Base-by-base conservation (phyloP, 1,140 invertebrate species). In the Sarcophaga bullata region DNA sequence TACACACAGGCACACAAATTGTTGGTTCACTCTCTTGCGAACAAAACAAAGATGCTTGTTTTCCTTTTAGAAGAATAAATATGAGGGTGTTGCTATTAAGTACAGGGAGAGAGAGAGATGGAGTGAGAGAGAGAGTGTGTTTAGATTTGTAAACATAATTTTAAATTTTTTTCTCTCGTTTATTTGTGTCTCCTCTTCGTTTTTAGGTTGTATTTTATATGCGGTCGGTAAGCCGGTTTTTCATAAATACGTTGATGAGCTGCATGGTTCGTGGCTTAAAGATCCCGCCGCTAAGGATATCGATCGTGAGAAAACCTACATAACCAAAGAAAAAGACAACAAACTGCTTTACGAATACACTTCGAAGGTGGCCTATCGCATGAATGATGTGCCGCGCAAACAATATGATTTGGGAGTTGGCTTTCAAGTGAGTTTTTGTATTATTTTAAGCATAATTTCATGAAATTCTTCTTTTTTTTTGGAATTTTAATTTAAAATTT, bases 161-260 rank as follows among this genome's bases (percentile, higher is more conserved):
- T 19, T 78, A 52, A 52, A 47, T 47, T 75, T 1, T 1, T 10
- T 13, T 17, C 11, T 80, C 72, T 4, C 52, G 8, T n/a, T 80
- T 52, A 11, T 8, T 7, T 4, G 8, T 8, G 6, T 52, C 13
- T n/a, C n/a, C n/a, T n/a, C n/a, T 73, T 73, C 37, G 58, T 19
- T 6, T 46, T 17, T 90, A 97, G 97, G 95, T 89, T 98, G 97
- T 88, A 92, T 95, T 84, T 91, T 98, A 8, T 96, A 96, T 86
- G 96, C 96, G 0, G 95, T 98, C 73, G 97, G 97, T 0, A 98
- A 98, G 87, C 96, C 97, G 0, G 96, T 98, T 0, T 97, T 95
- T 87, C 94, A 97, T 88, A 93, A 95, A 10, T 94, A 92, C 46
- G 95, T 95, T 84, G 94, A 95, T 80, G 92, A 94, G 84, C 91